Base-by-base conservation (phyloP, 2,888 invertebrate species). In the Nemotelus nigrinus region DNA sequence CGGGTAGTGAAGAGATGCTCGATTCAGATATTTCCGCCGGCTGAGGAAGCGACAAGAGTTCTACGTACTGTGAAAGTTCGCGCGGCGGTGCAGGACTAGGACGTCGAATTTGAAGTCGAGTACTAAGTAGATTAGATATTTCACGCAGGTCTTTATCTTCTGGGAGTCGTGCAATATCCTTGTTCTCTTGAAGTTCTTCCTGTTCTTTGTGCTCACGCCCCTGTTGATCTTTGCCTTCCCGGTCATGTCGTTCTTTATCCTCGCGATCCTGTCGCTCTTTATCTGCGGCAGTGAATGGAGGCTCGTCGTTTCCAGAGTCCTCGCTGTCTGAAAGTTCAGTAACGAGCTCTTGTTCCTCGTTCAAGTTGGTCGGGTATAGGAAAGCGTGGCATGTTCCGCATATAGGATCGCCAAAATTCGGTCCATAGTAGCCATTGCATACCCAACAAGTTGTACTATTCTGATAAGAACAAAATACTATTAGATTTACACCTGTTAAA, bases 281-380 rank as follows among this genome's bases (percentile, higher is more conserved):
- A 47, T 82, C 82, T 0, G 80, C 78, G 5, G 80, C 80, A 58
- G 79, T 82, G 58, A 86, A 87, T 0, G 86, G 87, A 0, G 97
- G 97, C 85, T 98, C 97, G 85, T 98, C 98, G 85, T 96, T 98
- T 0, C 97, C 98, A 0, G 96, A 97, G 86, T 97, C 97, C 81
- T 95, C 95, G 82, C 96, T 96, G 83, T 77, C 77, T n/a, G 77
- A 77, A 6, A 77, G 50, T 47, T 82, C 81, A 41, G 84, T 83
- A 43, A 82, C 81, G 41, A 83, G 79, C 57, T 83, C 83, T 60
- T 82, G 82, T 25, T 88, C 85, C 76, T 88, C 87, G 2, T 83
- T 82, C 2, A 84, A 82, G 75, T 86, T 86, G 84, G 94, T 93
- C 0, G 96, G 96, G 84, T 94, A 97, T n/a, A 97, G 88, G 87